phyloP scores from a whole-genome alignment of 1,140 invertebrate species.

The Palaemon carinicauda region DNA sequence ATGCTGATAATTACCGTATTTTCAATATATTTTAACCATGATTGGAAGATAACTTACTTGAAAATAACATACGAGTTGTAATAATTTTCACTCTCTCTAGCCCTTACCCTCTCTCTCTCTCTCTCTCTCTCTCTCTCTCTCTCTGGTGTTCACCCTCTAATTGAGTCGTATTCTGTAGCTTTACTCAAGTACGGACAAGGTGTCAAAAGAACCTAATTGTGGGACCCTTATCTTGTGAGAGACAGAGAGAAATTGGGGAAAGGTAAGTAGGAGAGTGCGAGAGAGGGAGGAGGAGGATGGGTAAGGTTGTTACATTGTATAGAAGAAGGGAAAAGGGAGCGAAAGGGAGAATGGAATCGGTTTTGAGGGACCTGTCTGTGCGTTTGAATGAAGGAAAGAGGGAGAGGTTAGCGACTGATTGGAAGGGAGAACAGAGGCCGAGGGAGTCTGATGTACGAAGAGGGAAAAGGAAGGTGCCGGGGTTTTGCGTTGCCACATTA shows the following conservation, averaged over 20 bases:
- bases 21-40: too few relatives aligned
- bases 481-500: neutral
- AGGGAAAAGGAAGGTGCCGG: neutral
- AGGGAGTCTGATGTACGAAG: neutral
- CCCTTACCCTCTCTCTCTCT: neutral
- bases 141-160: conserved; percentile 26
- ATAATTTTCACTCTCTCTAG: neutral
- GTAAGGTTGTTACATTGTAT: neutral
- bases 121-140: neutral
- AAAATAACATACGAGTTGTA: neutral
- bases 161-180: conserved; percentile 42
- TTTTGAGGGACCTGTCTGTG: too few relatives aligned
- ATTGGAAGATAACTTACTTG: too few relatives aligned
- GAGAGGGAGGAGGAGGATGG: neutral
- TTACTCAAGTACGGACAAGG: conserved; percentile 44
- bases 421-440: neutral
- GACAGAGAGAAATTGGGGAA: neutral
- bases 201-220: conserved; percentile 49
- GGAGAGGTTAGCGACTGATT: neutral
- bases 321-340: neutral
- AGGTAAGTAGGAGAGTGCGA: too few relatives aligned
- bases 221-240: neutral
- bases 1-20: too few relatives aligned
- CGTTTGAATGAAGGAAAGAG: neutral
- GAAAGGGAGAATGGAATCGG: neutral